A percentile compares a stretch with the other conserved stretches of the same genome.
Conservation (phyloP, 1,140 invertebrate genomes). For the Sweltsa coloradensis region DNA sequence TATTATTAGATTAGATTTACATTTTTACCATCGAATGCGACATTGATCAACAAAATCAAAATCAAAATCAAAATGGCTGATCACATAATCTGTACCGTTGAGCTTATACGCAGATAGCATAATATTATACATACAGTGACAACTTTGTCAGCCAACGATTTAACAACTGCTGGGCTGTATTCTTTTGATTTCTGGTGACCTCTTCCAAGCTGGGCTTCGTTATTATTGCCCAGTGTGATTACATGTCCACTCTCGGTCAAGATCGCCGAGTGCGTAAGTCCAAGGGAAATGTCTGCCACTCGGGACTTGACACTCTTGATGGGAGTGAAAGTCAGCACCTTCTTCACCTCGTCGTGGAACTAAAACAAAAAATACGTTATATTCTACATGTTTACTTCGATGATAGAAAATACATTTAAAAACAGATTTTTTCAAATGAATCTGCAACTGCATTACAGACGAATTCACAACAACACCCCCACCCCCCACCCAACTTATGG, state of each 20-base stretch:
- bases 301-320: slow-evolving; percentile 28
- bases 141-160: slow-evolving; percentile 35
- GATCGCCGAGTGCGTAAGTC: slow-evolving; percentile 41
- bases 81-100: background rate
- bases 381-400: background rate
- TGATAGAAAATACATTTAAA: background rate
- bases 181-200: slow-evolving; percentile 31
- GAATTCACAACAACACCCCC: too few species aligned
- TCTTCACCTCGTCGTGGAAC: slow-evolving; percentile 34
- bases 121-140: slow-evolving; percentile 32
- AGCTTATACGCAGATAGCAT: background rate
- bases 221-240: slow-evolving; percentile 50
- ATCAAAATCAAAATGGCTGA: background rate
- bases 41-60: slow-evolving; percentile 6
- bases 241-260: slow-evolving; percentile 52
- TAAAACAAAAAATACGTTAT: slow-evolving; percentile 3
- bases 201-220: slow-evolving; percentile 42
- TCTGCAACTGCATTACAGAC: too few species aligned
- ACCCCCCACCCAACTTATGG: too few species aligned
- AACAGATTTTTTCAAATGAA: slow-evolving; percentile 6
- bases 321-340: slow-evolving; percentile 31
- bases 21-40: too few species aligned
- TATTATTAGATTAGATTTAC: too few species aligned
- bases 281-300: slow-evolving; percentile 41
- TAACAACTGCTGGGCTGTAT: slow-evolving; percentile 37